These are phyloP conservation scores for Ferrisia virgata DNA, from an alignment of 2,888 invertebrate species.

Conservation along the genomic window DNA sequence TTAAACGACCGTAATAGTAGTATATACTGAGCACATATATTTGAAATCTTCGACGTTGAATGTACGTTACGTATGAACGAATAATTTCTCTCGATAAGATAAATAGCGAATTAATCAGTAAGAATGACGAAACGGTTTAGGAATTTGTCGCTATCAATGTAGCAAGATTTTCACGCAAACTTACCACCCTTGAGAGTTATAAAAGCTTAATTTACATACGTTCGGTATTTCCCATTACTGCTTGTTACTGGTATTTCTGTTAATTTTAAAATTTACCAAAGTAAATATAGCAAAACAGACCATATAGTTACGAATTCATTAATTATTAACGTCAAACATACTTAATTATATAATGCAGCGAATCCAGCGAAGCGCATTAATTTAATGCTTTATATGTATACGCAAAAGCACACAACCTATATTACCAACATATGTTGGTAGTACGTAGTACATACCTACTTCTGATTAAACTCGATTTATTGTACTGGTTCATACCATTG, in stretches of 20 bases:
- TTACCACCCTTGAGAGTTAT: slow-evolving; percentile 23
- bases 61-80: too few species aligned
- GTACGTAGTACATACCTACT: too few species aligned
- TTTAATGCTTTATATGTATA: slow-evolving; percentile 4
- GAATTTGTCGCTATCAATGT: neutral
- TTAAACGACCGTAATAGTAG: neutral
- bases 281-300: slow-evolving; percentile 13
- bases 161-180: slow-evolving; percentile 19
- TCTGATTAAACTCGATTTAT: slow-evolving; percentile 25
- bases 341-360: slow-evolving; percentile 12
- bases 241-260: slow-evolving; percentile 15
- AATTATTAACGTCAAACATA: slow-evolving; percentile 26
- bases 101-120: slow-evolving; percentile 12
- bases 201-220: slow-evolving; percentile 28
- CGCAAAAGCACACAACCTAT: slow-evolving; percentile 6
- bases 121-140: neutral
- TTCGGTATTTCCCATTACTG: slow-evolving; percentile 14
- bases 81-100: neutral
- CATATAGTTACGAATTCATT: slow-evolving; percentile 8
- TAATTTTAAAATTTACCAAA: slow-evolving; percentile 28
- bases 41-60: neutral
- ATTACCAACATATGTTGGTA: too few species aligned
- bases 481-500: neutral
- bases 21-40: neutral
- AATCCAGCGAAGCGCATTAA: slow-evolving; percentile 19